Percentiles rank a stretch among this genome's conserved stretches.
These are phyloP conservation scores for Chironomus striatipennis DNA, from an alignment of 1,140 invertebrate species.

Conservation along the genomic window DNA sequence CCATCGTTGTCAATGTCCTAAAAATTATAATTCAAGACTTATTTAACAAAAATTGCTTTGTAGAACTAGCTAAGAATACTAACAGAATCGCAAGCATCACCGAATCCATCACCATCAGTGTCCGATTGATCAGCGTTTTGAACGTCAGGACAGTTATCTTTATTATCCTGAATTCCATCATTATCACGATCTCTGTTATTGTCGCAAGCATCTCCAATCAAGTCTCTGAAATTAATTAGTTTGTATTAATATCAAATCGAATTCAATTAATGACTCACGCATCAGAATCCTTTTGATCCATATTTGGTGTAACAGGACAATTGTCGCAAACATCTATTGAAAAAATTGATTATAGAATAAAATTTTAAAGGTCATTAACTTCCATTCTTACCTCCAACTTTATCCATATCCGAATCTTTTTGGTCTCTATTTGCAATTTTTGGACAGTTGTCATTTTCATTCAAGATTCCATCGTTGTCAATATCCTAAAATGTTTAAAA, in stretches of 20 bases:
- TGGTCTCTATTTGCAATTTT: not conserved
- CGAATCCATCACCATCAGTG: conserved; percentile 40
- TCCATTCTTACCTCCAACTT: not conserved
- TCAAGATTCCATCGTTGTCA: not conserved
- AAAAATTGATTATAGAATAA: no score
- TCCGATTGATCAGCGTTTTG: conserved; percentile 64
- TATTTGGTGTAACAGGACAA: not conserved
- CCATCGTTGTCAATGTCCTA: conserved; percentile 21
- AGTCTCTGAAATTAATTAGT: not conserved
- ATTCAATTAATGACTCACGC: not conserved
- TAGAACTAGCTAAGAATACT: not conserved
- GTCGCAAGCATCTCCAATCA: conserved; percentile 16
- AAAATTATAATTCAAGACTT: not conserved
- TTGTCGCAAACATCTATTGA: not conserved
- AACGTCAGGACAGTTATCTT: conserved; percentile 73
- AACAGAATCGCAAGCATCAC: conserved; percentile 16
- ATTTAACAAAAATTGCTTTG: not conserved
- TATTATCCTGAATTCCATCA: conserved; percentile 33
- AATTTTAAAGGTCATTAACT: not conserved
- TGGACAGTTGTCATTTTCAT: not conserved
- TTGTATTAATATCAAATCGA: no score
- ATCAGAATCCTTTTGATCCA: not conserved
- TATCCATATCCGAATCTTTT: conserved; percentile 17
- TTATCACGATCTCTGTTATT: not conserved
- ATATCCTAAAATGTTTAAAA: not conserved